phyloP scores from a whole-genome alignment of 2,888 invertebrate genomes.

The Amphipoea oculea region DNA sequence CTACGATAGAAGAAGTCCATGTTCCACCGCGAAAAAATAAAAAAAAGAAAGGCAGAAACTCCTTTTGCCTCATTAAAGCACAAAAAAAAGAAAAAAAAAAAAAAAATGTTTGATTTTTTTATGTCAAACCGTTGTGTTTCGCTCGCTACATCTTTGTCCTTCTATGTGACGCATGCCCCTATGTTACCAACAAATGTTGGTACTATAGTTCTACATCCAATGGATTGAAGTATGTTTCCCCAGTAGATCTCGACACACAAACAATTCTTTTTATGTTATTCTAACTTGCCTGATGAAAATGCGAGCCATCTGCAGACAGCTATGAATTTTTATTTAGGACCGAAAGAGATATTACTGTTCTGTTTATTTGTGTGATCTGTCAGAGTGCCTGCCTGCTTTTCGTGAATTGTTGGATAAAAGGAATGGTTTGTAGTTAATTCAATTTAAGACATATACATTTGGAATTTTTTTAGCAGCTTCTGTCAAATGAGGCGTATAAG shows the following conservation, averaged over 20 bases:
- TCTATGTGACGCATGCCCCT: background rate
- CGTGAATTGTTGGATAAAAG: conserved; percentile 1
- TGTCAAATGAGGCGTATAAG: background rate
- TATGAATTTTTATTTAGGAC: conserved; percentile 49
- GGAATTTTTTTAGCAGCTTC: background rate
- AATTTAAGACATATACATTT: background rate
- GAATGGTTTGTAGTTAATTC: conserved; percentile 4
- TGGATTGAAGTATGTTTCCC: conserved; percentile 44
- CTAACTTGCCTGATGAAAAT: conserved; percentile 36
- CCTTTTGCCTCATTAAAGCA: too few species aligned
- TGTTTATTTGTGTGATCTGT: conserved; percentile 14
- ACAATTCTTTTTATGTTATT: conserved; percentile 45
- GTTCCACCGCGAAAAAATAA: too few species aligned
- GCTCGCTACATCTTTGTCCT: background rate
- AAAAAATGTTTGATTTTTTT: background rate
- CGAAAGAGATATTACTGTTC: conserved; percentile 4
- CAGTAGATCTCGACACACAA: conserved; percentile 13
- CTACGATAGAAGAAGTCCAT: too few species aligned
- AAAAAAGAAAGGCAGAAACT: too few species aligned
- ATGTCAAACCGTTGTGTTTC: background rate
- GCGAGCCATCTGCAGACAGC: conserved; percentile 30
- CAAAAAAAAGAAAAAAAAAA: too few species aligned
- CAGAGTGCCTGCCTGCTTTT: conserved; percentile 4
- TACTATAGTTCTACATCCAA: conserved; percentile 37
- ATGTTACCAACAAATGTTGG: conserved; percentile 22